phyloP scores from a whole-genome alignment of 2,113 vertebrate genomes.

The Acanthochromis polyacanthus region DNA sequence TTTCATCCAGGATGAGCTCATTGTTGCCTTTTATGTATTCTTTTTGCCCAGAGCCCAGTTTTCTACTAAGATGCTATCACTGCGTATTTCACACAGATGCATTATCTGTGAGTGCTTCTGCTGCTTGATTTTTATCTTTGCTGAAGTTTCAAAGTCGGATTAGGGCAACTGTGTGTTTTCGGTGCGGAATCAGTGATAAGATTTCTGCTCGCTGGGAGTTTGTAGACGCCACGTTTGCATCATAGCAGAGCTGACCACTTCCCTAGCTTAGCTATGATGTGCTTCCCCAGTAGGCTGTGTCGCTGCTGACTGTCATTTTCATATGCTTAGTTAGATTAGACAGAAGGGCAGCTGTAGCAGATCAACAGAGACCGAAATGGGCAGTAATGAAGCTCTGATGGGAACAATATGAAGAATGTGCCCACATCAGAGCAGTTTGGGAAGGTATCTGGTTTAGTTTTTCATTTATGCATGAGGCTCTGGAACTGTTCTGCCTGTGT shows the following conservation, averaged over 20 bases:
- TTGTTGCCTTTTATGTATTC: conserved; percentile 73
- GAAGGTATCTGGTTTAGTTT: conserved; percentile 9
- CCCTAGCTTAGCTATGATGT: background rate
- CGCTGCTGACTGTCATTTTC: background rate
- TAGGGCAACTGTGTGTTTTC: conserved; percentile 47
- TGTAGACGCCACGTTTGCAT: conserved; percentile 3
- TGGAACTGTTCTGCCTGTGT: background rate
- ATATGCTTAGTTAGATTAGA: background rate
- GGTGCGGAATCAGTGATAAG: conserved; percentile 13
- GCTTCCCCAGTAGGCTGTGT: background rate
- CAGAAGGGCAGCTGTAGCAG: conserved; percentile 2
- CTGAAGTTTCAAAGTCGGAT: conserved; percentile 67
- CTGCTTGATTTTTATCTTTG: conserved; percentile 65
- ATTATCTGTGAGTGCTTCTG: conserved; percentile 62
- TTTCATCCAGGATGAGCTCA: conserved; percentile 69
- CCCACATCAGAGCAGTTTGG: conserved; percentile 14
- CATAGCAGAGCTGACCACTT: background rate
- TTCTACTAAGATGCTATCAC: conserved; percentile 75
- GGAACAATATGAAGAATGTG: conserved; percentile 6
- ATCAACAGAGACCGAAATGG: background rate
- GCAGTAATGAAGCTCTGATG: conserved; percentile 7
- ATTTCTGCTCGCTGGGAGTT: conserved; percentile 20
- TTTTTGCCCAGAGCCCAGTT: conserved; percentile 64
- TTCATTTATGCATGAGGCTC: conserved; percentile 7
- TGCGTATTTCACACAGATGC: conserved; percentile 58